Evolutionary conservation across 2,888 invertebrate species (phyloP), one percentile per base, ranked within the genome.

Genomic region (Metacarcinus magister): DNA sequence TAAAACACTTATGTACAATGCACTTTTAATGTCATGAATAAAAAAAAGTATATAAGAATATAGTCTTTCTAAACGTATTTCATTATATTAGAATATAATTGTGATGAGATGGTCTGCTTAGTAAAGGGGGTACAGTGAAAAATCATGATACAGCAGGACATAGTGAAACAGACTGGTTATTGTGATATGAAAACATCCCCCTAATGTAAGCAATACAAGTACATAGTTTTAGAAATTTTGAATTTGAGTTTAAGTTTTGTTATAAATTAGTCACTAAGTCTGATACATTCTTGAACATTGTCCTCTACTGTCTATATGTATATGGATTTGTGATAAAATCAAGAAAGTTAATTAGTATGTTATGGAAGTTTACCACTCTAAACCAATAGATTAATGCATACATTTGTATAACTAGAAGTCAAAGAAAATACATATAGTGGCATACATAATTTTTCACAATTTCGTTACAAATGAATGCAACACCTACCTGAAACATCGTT

Each of bases 401-500:
- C 54, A 67, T 8, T 4, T 19, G 67, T n/a, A 8, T n/a, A 67
- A 67, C 67, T n/a, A 23, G n/a, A 23, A 67, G 23, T 67, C 67
- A 67, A 7, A 28, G 7, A 28, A 28, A 75, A 7, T 13, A 75
- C 10, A 28, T 28, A 28, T 28, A 75, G 1, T 4, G n/a, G 28
- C 28, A 28, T 10, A 28, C 0, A 39, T 39, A 39, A 39, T 2
- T 39, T 39, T 39, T 39, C 39, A 39, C 39, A 39, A 39, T 39
- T 39, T 39, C 39, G 39, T 28, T 28, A 28, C n/a, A 28, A 75
- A 28, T 1, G 8, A 39, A 87, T 39, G 13, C 13, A 87, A 44
- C 8, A 32, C 75, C 0, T 54, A 97, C 97, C 98, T 97, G 97
- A 98, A 98, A 97, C 98, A 98, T 92, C 99, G 98, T 98, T 99